phyloP scores from a whole-genome alignment of 2,888 invertebrate species.

The Tiliacea aurago region DNA sequence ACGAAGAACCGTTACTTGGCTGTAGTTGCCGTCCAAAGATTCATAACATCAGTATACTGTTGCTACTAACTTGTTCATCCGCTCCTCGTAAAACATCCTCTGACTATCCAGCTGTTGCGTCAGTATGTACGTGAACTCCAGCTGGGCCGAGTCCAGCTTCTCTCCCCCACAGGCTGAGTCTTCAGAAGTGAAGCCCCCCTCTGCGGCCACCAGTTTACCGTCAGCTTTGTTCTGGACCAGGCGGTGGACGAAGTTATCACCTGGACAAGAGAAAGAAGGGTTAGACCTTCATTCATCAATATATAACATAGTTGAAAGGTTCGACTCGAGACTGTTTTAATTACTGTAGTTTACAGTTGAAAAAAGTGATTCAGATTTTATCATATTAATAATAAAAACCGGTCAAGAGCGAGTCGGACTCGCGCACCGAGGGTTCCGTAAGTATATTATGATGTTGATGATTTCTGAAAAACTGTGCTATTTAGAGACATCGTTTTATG shows the following conservation, averaged over 20 bases:
- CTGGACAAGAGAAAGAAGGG: slow-evolving; percentile 72
- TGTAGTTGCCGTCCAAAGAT: neutral
- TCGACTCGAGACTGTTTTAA: neutral
- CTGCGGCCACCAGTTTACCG: slow-evolving; percentile 97
- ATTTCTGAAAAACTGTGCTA: too few relatives aligned
- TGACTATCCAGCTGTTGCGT: slow-evolving; percentile 99
- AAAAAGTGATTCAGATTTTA: neutral
- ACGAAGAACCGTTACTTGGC: neutral
- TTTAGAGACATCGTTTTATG: too few relatives aligned
- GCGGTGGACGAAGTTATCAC: slow-evolving; percentile 98
- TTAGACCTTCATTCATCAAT: neutral
- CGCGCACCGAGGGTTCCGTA: too few relatives aligned
- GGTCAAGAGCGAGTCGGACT: too few relatives aligned
- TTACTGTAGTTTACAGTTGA: neutral
- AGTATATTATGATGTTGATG: too few relatives aligned
- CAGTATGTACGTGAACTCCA: slow-evolving; percentile 98
- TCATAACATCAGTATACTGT: neutral
- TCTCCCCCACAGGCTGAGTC: slow-evolving; percentile 83
- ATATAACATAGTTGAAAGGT: too few relatives aligned
- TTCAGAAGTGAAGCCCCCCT: slow-evolving; percentile 92
- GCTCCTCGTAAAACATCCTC: slow-evolving; percentile 97
- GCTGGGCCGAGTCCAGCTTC: slow-evolving; percentile 98
- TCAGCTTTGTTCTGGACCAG: slow-evolving; percentile 98
- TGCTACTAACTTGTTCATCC: slow-evolving; percentile 79
- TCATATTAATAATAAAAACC: too few relatives aligned